phyloP scores from a whole-genome alignment of 2,113 vertebrate species.

The Jacana jacana region DNA sequence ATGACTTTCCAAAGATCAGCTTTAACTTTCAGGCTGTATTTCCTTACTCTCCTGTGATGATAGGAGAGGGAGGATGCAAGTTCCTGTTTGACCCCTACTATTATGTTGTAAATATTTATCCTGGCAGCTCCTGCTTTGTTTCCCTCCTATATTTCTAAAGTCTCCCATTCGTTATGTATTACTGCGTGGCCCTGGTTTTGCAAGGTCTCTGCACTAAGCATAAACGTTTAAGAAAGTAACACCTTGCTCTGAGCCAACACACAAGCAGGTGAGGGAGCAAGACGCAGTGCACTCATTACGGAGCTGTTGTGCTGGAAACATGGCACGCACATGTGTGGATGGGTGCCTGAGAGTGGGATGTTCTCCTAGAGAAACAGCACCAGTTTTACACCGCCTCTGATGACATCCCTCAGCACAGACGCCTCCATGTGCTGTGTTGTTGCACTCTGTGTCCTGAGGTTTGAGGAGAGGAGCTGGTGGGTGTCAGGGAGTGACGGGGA shows the following conservation, averaged over 20 bases:
- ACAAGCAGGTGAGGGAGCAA: background rate
- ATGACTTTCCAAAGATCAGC: background rate
- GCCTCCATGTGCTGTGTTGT: rapidly evolving
- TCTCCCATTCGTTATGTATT: background rate
- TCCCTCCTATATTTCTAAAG: background rate
- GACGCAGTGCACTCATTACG: background rate
- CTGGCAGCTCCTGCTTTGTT: background rate
- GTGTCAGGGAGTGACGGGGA: background rate
- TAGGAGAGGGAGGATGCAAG: background rate
- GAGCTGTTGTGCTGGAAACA: background rate
- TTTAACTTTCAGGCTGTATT: background rate
- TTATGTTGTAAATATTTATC: background rate
- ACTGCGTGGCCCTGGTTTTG: background rate
- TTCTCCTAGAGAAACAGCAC: background rate
- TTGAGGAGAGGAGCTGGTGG: background rate
- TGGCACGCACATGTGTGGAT: background rate
- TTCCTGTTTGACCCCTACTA: background rate
- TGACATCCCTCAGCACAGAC: rapidly evolving
- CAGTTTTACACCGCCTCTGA: background rate
- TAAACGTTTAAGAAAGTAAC: background rate
- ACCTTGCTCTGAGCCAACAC: background rate
- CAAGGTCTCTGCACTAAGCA: background rate
- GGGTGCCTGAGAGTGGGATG: background rate
- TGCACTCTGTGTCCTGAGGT: rapidly evolving
- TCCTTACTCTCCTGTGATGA: background rate